These are phyloP conservation scores for Actinostola sp. DNA, from an alignment of 92 coral and sea anemone species.

Conservation along the genomic window DNA sequence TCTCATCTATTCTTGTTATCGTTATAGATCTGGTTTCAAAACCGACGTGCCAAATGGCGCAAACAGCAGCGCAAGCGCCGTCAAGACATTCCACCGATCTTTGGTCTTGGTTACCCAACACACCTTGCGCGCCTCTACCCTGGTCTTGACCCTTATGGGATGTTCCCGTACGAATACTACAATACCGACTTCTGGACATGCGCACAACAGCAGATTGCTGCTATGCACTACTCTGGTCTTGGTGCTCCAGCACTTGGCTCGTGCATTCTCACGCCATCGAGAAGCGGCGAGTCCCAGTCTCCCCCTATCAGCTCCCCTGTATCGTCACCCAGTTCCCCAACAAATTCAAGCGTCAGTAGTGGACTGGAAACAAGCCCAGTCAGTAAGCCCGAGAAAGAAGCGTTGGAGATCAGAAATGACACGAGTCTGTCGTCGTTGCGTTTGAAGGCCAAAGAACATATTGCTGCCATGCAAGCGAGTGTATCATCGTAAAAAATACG, in stretches of 20 bases:
- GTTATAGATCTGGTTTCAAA: slow-evolving; percentile 85
- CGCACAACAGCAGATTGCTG: slow-evolving; percentile 84
- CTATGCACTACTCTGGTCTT: slow-evolving; percentile 66
- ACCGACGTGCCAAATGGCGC: slow-evolving; percentile 91
- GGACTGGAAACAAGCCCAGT: slow-evolving; percentile 49
- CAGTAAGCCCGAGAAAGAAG: slow-evolving; percentile 23
- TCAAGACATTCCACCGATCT: slow-evolving; percentile 74
- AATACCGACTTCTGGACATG: slow-evolving; percentile 92
- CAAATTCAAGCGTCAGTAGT: slow-evolving; percentile 17
- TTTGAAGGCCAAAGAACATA: slow-evolving; percentile 75
- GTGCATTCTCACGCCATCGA: slow-evolving; percentile 41
- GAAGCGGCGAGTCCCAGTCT: slow-evolving; percentile 31
- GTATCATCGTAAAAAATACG: slow-evolving; percentile 10
- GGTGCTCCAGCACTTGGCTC: slow-evolving; percentile 53
- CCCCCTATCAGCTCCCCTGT: slow-evolving; percentile 56
- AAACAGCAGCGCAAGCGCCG: slow-evolving; percentile 84
- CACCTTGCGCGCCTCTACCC: slow-evolving; percentile 76
- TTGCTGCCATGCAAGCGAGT: slow-evolving; percentile 56
- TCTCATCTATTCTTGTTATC: not conserved
- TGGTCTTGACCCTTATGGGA: slow-evolving; percentile 61
- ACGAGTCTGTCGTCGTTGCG: slow-evolving; percentile 75
- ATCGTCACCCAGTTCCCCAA: slow-evolving; percentile 37
- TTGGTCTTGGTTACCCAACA: slow-evolving; percentile 83
- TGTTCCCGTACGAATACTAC: slow-evolving; percentile 71
- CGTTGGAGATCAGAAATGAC: slow-evolving; percentile 66